Evolutionary conservation across 2,113 vertebrate genomes (phyloP), one percentile per base, ranked within the genome.

Genomic region (Greenwoodochromis staneri): DNA sequence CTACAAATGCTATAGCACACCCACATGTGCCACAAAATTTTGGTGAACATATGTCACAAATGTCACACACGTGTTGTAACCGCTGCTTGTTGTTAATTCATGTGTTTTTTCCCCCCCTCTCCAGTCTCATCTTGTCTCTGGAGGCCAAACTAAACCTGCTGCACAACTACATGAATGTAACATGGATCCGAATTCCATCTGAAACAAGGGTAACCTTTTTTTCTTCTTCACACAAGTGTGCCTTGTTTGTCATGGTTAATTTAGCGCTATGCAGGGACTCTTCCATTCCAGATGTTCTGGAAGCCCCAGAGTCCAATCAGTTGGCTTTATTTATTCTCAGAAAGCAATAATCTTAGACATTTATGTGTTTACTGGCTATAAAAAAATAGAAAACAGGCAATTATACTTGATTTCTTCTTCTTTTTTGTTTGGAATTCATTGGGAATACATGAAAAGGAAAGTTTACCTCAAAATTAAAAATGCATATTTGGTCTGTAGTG

Each of bases 81-180:
- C 27, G 42, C 36, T 81, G 11, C 73, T 71, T 85, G 73, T 51
- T 88, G 17, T 36, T 92, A 49, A 95, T 87, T 2, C 27, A 36
- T 93, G 34, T 91, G 88, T 82, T 87, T 90, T 27, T 29, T 1
- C 83, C 61, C 78, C 96, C 63, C 11, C 34, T 3, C 61, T 38
- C 34, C 69, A 99, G 99, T 96, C 97, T 99, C 93, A 99, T 99
- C 96, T 96, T 99, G 93, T 99, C 98, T 71, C 97, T 99, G 92
- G 99, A 99, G 96, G 98, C 99, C 95, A 99, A 99, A 96, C 97
- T 99, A 92, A 98, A 98, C 93, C 97, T 99, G 89, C 97, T 99
- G 88, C 99, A 99, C 97, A 99, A 97, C 97, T 99, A 99, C 96
- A 99, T 99, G 99, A 99, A 99, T 96, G 99, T 99, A 97, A 99